Conservation (phyloP, 2,888 invertebrate genomes). For the Cecidostiba fungosa region DNA sequence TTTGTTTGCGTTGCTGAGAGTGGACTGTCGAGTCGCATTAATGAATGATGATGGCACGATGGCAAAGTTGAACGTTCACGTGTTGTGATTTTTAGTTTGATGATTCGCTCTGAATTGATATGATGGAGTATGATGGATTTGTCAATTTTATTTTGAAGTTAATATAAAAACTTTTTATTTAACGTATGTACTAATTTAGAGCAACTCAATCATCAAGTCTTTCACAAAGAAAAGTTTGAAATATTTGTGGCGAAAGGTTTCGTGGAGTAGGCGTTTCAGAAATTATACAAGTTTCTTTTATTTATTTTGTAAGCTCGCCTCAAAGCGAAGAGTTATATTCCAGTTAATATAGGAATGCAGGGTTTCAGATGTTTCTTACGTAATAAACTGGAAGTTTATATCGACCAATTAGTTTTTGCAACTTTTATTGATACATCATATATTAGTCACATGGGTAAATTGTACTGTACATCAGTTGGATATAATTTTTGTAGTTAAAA, state of each 20-base stretch:
- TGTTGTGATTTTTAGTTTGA: not conserved
- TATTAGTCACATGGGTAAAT: no score
- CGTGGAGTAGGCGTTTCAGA: not conserved
- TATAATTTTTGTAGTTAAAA: no score
- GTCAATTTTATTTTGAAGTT: not conserved
- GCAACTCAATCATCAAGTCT: not conserved
- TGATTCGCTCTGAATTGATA: not conserved
- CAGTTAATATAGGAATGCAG: not conserved
- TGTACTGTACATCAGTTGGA: no score
- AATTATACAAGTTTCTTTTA: conserved; percentile 10
- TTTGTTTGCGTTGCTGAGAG: not conserved
- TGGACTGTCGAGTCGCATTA: not conserved
- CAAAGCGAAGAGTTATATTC: not conserved
- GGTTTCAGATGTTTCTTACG: not conserved
- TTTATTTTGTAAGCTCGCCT: not conserved
- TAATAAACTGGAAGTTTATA: not conserved
- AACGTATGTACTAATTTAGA: no score
- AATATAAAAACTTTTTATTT: no score
- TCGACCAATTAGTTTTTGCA: not conserved
- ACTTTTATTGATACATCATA: not conserved
- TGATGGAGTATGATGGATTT: not conserved
- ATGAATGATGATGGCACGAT: no score
- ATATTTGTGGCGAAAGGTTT: not conserved
- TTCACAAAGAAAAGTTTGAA: not conserved
- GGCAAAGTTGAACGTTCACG: not conserved